phyloP scores from a whole-genome alignment of 1,140 invertebrate species.

The Psilanteris sp. region DNA sequence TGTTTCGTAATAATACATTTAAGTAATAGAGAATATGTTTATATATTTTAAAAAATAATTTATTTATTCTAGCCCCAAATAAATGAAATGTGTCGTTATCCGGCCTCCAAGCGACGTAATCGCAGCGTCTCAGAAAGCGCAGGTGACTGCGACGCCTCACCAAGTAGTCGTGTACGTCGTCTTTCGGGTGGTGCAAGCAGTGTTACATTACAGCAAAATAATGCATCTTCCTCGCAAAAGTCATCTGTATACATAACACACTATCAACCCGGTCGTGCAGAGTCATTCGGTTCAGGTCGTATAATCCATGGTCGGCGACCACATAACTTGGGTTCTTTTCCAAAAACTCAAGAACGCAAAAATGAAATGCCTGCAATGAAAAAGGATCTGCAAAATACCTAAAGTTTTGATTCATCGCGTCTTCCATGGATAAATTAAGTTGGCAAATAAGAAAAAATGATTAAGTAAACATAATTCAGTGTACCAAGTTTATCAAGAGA shows the following conservation, averaged over 20 bases:
- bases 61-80: conserved; percentile 79
- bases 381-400: conserved; percentile 31
- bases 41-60: no score
- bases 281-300: conserved; percentile 75
- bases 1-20: no score
- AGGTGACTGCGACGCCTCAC: conserved; percentile 66
- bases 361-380: conserved; percentile 11
- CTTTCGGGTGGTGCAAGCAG: conserved; percentile 75
- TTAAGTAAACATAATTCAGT: no score
- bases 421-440: conserved; percentile 13
- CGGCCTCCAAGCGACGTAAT: conserved; percentile 80
- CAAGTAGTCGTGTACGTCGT: conserved; percentile 70
- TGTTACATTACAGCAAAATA: conserved; percentile 66
- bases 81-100: conserved; percentile 79
- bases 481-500: not conserved
- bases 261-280: conserved; percentile 71
- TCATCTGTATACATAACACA: conserved; percentile 66
- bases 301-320: conserved; percentile 35
- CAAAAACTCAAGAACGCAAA: conserved; percentile 63
- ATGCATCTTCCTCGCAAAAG: conserved; percentile 57
- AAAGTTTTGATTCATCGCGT: not conserved
- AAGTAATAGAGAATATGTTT: no score
- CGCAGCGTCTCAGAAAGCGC: conserved; percentile 83
- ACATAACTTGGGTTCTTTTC: conserved; percentile 71
- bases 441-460: not conserved